Evolutionary conservation across 2,888 invertebrate species (phyloP).

Genomic region (Drosophila atroscutellata): DNA sequence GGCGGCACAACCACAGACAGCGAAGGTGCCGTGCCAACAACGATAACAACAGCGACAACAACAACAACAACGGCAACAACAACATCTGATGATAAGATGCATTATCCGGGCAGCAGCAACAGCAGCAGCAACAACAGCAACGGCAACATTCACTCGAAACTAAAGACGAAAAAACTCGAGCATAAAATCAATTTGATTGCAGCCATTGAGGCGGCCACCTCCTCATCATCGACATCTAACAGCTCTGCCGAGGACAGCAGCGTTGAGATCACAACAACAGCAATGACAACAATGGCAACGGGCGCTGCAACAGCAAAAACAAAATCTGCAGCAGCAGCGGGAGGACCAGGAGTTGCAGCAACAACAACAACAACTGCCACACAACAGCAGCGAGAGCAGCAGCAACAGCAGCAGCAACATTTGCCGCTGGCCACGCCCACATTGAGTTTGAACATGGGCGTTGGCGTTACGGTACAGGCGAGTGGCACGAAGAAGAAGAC

Average conservation of each 20-base stretch:
- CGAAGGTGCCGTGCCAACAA: slow-evolving; percentile 78
- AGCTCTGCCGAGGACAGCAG: slow-evolving; percentile 82
- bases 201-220: slow-evolving; percentile 82
- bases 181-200: slow-evolving; percentile 83
- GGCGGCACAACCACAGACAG: slow-evolving; percentile 77
- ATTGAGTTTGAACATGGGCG: slow-evolving; percentile 27
- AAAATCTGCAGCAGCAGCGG: background rate
- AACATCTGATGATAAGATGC: slow-evolving; percentile 77
- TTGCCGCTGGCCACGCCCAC: slow-evolving; percentile 10
- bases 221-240: slow-evolving; percentile 79
- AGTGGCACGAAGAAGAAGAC: slow-evolving; percentile 84
- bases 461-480: slow-evolving; percentile 58
- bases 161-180: slow-evolving; percentile 82
- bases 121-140: background rate
- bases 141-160: slow-evolving; percentile 54
- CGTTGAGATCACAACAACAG: slow-evolving; percentile 57
- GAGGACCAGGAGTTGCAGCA: background rate
- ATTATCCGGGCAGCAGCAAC: slow-evolving; percentile 44
- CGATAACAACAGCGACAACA: slow-evolving; percentile 56
- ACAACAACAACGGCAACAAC: slow-evolving; percentile 37
- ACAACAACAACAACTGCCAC: background rate
- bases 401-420: slow-evolving; percentile 14
- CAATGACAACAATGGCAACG: background rate
- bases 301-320: background rate
- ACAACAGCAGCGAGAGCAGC: slow-evolving; percentile 1